phyloP scores from a whole-genome alignment of 2,113 vertebrate genomes.

The Dasyornis broadbenti region DNA sequence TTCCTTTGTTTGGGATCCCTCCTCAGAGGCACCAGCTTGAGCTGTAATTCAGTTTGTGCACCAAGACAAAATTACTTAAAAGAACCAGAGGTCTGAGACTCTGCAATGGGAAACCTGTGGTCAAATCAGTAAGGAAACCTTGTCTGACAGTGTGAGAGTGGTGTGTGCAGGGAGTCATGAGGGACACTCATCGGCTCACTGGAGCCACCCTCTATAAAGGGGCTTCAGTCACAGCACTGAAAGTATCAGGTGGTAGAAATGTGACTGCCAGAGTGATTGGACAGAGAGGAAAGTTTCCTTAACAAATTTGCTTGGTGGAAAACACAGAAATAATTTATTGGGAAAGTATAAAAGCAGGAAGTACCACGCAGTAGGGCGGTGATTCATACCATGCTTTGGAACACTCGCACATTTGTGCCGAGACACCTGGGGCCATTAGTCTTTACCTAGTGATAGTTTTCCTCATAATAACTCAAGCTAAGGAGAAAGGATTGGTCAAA shows the following conservation, averaged over 20 bases:
- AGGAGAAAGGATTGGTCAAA: background rate
- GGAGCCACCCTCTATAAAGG: accelerated
- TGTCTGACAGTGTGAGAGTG: background rate
- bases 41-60: background rate
- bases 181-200: background rate
- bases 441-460: background rate
- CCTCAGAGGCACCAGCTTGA: background rate
- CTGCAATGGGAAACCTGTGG: background rate
- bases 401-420: background rate
- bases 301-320: background rate
- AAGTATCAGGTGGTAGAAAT: background rate
- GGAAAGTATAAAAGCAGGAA: background rate
- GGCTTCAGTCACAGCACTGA: background rate
- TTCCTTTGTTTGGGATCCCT: background rate
- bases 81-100: background rate
- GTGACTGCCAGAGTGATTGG: background rate
- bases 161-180: background rate
- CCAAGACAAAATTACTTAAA: background rate
- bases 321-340: background rate
- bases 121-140: background rate
- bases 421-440: background rate
- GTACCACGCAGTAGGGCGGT: background rate
- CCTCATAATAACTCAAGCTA: background rate
- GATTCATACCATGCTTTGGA: background rate
- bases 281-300: background rate